These are phyloP conservation scores for Rhingia campestris DNA, from an alignment of 2,888 invertebrate genomes.

Conservation along the genomic window DNA sequence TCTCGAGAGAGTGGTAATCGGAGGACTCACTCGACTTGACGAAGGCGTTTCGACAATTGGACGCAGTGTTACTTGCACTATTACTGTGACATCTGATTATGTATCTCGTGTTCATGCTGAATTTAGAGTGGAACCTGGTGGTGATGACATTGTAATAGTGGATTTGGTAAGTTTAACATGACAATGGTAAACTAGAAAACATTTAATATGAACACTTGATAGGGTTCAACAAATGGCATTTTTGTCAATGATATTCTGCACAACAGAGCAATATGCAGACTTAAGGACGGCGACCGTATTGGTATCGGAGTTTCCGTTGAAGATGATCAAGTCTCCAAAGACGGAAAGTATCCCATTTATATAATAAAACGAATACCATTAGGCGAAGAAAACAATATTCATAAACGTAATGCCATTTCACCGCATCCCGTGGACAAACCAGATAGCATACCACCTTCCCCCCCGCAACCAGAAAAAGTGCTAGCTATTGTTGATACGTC, in stretches of 20 bases:
- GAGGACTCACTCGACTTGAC: constrained; percentile 72
- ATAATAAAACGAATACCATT: constrained; percentile 72
- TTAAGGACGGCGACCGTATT: constrained; percentile 75
- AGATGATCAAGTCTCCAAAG: constrained; percentile 4
- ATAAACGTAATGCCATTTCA: too few species aligned
- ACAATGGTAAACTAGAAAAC: background rate
- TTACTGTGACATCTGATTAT: constrained; percentile 74
- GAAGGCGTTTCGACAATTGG: constrained; percentile 78
- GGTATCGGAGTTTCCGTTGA: constrained; percentile 77
- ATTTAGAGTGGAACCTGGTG: constrained; percentile 74
- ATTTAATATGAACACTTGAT: constrained; percentile 26
- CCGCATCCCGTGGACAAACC: too few species aligned
- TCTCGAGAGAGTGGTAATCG: constrained; percentile 74
- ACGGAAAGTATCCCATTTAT: constrained; percentile 76
- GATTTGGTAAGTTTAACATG: constrained; percentile 77
- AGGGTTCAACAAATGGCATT: constrained; percentile 79
- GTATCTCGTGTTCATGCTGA: constrained; percentile 79
- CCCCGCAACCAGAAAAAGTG: background rate
- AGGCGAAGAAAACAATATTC: constrained; percentile 30
- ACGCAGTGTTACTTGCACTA: constrained; percentile 74
- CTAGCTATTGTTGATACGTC: background rate
- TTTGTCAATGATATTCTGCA: constrained; percentile 76
- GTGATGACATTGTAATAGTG: constrained; percentile 73
- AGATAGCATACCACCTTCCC: background rate
- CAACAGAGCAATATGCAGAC: constrained; percentile 11